Base-by-base conservation (phyloP, 2,888 invertebrate species). In the Sphaeridia pumilis region DNA sequence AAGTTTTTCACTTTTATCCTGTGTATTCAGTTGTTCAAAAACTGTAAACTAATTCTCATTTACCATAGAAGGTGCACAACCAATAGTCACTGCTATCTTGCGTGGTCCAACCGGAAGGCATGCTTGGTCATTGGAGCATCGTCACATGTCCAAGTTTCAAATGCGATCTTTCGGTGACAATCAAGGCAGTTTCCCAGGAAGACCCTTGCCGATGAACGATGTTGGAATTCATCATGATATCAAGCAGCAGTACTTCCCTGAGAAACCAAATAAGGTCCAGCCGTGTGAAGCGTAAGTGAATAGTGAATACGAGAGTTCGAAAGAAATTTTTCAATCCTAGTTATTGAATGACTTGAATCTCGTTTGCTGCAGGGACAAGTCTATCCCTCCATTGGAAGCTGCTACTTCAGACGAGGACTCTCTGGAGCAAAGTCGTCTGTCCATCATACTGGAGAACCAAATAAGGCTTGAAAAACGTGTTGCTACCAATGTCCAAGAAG, bases 51-150 rank as follows among this genome's bases (percentile, higher is more conserved):
- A 31, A 10, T 31, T 14, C 14, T 31, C 31, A 31, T 10, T 31
- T 31, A 10, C 31, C 31, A 31, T 14, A 14, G 31, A 31, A 77
- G 93, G 93, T 73, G 90, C 92, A 3, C 87, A 93, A 67, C 94
- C 94, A 0, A 92, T 90, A 0, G 83, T 95, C 5, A 81, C 81
- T 69, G 82, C 90, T 49, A 75, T 97, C 49, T 84, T 94, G 58
- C 80, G 95, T 2, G 88, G 90, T 52, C 88, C 92, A 0, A 94
- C 92, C 74, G 94, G 94, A 0, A 81, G 94, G 4, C 87, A 89
- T 74, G 89, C 90, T 21, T 97, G 95, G 95, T 87, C 87, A 7
- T 80, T 89, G 78, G 83, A 86, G 67, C 73, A 87, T 50, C 78
- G 93, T 35, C 92, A 93, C 69, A 75, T 89, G 55, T 89, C 94